Conservation (phyloP, 2,113 vertebrate genomes). For the Mesoclemmys tuberculata region DNA sequence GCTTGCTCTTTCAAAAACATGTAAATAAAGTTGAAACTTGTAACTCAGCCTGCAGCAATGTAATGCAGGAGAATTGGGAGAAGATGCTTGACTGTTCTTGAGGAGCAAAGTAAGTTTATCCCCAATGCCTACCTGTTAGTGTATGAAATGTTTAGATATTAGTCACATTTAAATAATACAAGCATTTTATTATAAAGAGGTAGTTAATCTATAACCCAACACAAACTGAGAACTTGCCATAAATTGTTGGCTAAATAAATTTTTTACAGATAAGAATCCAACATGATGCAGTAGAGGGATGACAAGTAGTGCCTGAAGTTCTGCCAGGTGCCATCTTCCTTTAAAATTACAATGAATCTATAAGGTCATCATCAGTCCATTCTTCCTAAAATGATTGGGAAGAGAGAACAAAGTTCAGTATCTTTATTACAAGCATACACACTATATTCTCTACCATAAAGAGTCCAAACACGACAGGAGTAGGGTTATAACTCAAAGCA, state of each 20-base stretch:
- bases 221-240: neutral
- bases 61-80: too few relatives aligned
- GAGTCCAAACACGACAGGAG: neutral
- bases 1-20: neutral
- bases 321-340: neutral
- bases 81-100: too few relatives aligned
- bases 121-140: neutral
- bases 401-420: neutral
- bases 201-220: neutral
- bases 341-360: constrained; percentile 50
- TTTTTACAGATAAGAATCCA: neutral
- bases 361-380: constrained; percentile 91
- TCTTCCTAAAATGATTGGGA: constrained; percentile 81
- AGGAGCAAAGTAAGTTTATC: too few relatives aligned
- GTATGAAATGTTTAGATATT: neutral
- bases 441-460: neutral
- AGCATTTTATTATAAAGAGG: neutral
- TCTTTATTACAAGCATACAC: neutral
- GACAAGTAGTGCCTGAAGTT: neutral
- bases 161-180: neutral
- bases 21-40: neutral
- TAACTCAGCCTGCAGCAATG: too few relatives aligned
- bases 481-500: neutral
- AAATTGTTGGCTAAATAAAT: neutral
- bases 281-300: neutral